Evolutionary conservation across 2,113 vertebrate genomes (phyloP).

Genomic region (Gavia stellata): DNA sequence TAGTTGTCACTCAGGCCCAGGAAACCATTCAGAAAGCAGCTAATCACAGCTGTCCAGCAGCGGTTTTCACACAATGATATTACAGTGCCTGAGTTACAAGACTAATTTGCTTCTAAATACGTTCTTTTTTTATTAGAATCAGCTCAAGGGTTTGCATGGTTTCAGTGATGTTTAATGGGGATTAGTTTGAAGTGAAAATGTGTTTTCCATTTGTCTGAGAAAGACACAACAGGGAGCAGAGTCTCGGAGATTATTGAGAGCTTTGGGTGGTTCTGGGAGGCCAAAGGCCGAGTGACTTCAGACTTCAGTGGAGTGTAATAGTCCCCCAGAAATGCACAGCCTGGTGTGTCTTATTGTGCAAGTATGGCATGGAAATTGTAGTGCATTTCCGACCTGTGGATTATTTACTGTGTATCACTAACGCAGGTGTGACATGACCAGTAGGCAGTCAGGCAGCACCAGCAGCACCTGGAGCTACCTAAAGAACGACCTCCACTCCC

Average conservation of each 20-base stretch:
- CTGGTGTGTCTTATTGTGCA: not conserved
- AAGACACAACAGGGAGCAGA: constrained; percentile 42
- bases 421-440: not conserved
- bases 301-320: constrained; percentile 16
- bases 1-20: not conserved
- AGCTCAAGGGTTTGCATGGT: not conserved
- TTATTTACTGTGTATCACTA: not conserved
- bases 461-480: not conserved
- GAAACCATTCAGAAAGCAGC: not conserved
- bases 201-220: constrained; percentile 46
- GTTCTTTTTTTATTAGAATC: not conserved
- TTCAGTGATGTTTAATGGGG: not conserved
- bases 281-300: constrained; percentile 33
- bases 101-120: constrained; percentile 43
- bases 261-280: constrained; percentile 40
- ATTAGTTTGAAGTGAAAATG: not conserved
- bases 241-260: constrained; percentile 22
- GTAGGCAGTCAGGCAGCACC: not conserved
- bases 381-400: not conserved
- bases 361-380: constrained; percentile 1
- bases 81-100: constrained; percentile 1
- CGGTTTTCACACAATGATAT: not conserved
- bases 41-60: not conserved
- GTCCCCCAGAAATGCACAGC: constrained; percentile 11
- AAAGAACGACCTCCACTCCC: not conserved